Conservation (phyloP, 2,888 invertebrate genomes). For the Drosophila parthenogenetica region DNA sequence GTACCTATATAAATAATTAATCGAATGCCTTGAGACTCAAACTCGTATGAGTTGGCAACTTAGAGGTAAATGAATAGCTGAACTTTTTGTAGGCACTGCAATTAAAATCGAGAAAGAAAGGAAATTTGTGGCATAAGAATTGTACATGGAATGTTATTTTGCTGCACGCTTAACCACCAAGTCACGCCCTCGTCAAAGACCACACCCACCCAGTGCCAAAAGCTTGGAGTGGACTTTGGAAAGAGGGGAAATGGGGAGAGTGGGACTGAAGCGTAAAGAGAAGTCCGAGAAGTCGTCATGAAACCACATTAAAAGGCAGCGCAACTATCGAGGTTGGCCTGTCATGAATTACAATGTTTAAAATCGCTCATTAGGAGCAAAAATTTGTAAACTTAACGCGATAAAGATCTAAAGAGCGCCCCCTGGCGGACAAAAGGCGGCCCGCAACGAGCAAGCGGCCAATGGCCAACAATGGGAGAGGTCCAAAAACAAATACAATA, state of each 20-base stretch:
- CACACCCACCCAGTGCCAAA: slow-evolving; percentile 61
- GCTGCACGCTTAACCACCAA: slow-evolving; percentile 60
- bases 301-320: slow-evolving; percentile 71
- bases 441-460: slow-evolving; percentile 24
- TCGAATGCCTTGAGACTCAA: slow-evolving; percentile 3
- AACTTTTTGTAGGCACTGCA: slow-evolving; percentile 18
- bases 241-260: background rate
- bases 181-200: slow-evolving; percentile 66
- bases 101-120: slow-evolving; percentile 16
- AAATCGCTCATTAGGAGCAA: slow-evolving; percentile 79
- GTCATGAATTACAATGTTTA: slow-evolving; percentile 74
- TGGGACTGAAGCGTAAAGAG: background rate
- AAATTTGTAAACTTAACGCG: slow-evolving; percentile 77
- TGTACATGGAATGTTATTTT: slow-evolving; percentile 46
- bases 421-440: slow-evolving; percentile 25
- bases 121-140: slow-evolving; percentile 11
- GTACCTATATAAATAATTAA: slow-evolving; percentile 8
- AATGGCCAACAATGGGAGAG: slow-evolving; percentile 40
- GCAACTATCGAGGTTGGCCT: slow-evolving; percentile 18
- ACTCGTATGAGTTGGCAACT: slow-evolving; percentile 23
- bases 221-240: slow-evolving; percentile 4
- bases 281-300: slow-evolving; percentile 33
- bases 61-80: slow-evolving; percentile 11
- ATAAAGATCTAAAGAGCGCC: slow-evolving; percentile 69
- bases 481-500: background rate